These are phyloP conservation scores for Anolis carolinensis DNA, from an alignment of 2,113 vertebrate species.

Conservation along the genomic window DNA sequence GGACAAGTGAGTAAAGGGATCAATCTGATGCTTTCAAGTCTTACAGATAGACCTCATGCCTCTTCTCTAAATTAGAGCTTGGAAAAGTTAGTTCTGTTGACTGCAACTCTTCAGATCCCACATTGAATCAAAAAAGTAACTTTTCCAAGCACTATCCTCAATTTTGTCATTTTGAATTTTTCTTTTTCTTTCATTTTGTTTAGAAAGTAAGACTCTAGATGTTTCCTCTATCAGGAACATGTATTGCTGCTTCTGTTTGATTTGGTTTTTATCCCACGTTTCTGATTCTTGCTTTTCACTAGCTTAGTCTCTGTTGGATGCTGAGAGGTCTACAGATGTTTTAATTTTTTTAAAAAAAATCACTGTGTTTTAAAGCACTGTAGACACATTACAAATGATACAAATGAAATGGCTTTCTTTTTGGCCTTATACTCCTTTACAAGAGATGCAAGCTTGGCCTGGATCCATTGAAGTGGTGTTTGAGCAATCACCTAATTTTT, in stretches of 20 bases:
- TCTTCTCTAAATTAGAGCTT: background rate
- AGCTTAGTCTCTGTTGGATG: background rate
- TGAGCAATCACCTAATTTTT: background rate
- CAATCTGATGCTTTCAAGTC: too few species aligned
- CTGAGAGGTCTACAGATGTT: too few species aligned
- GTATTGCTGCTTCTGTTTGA: background rate
- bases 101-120: too few species aligned
- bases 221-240: background rate
- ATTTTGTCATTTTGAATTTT: background rate
- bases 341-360: background rate
- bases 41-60: background rate
- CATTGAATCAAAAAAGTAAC: too few species aligned
- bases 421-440: background rate
- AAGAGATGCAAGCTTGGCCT: background rate
- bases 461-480: too few species aligned
- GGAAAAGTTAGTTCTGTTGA: too few species aligned
- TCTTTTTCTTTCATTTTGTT: background rate
- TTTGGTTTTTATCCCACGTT: background rate
- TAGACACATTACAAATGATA: background rate
- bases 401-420: background rate
- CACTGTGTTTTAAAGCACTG: background rate
- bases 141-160: too few species aligned
- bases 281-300: background rate
- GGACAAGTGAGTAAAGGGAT: slow-evolving; percentile 80
- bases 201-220: background rate